Percentiles rank a stretch among this genome's conserved stretches.
These are phyloP conservation scores for Listronotus oregonensis DNA, from an alignment of 1,140 invertebrate genomes.

Conservation along the genomic window DNA sequence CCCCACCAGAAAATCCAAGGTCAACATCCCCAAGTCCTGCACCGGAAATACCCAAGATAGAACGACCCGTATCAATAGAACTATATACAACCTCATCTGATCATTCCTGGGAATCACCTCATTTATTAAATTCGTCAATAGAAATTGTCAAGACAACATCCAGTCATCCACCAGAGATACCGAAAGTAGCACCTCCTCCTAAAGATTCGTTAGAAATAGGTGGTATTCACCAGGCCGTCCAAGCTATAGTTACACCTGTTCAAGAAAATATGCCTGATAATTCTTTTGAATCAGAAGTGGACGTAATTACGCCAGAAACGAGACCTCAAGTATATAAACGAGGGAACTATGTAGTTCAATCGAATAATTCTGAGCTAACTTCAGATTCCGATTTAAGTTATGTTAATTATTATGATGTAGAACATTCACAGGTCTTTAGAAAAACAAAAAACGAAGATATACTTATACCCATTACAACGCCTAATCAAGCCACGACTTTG, in stretches of 20 bases:
- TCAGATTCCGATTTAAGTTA: conserved; percentile 49
- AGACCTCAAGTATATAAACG: neutral
- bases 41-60: conserved; percentile 8
- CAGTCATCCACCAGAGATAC: conserved; percentile 2
- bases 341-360: conserved; percentile 8
- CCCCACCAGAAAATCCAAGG: conserved; percentile 13
- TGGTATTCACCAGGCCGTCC: conserved; percentile 26
- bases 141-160: neutral
- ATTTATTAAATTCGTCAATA: neutral
- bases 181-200: conserved; percentile 14
- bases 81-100: neutral
- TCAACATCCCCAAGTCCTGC: conserved; percentile 19
- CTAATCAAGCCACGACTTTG: conserved; percentile 20
- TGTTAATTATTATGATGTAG: conserved; percentile 46
- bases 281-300: neutral
- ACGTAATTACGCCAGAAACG: neutral
- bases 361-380: conserved; percentile 34
- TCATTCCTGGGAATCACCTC: neutral
- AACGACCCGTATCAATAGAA: conserved; percentile 3
- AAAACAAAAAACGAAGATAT: conserved; percentile 30
- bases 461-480: conserved; percentile 32
- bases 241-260: conserved; percentile 20
- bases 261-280: conserved; percentile 7
- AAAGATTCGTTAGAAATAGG: conserved; percentile 1
- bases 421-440: conserved; percentile 38